Percentiles rank a stretch among this genome's conserved stretches.
Conservation (phyloP, 2,888 invertebrate genomes). For the Drosophila emarginata region DNA sequence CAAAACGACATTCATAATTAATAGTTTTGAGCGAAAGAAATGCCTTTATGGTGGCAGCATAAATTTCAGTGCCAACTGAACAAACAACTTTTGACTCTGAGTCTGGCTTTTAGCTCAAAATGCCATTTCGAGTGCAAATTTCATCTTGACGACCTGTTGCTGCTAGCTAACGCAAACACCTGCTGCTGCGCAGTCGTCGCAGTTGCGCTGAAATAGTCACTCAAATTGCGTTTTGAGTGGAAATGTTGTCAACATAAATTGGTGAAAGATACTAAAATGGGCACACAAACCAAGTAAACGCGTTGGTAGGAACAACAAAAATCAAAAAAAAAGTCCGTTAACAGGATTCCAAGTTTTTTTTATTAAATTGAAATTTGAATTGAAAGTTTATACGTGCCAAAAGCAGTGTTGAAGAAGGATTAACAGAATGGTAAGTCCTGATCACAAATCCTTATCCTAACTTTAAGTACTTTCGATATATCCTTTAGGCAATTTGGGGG, state of each 20-base stretch:
- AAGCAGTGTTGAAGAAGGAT: not conserved
- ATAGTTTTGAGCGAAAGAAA: conserved; percentile 50
- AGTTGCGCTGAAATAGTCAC: conserved; percentile 46
- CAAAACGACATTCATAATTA: conserved; percentile 57
- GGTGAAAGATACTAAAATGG: conserved; percentile 73
- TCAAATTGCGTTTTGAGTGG: conserved; percentile 78
- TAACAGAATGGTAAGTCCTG: conserved; percentile 56
- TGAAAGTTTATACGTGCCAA: not conserved
- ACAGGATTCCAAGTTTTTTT: conserved; percentile 15
- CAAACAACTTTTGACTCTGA: conserved; percentile 41
- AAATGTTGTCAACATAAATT: conserved; percentile 72
- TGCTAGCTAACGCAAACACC: not conserved
- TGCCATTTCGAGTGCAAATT: conserved; percentile 47
- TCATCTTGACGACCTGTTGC: not conserved
- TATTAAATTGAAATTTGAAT: conserved; percentile 17
- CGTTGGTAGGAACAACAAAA: conserved; percentile 44
- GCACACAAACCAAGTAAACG: conserved; percentile 65
- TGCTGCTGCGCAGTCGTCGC: conserved; percentile 22
- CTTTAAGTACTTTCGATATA: not conserved
- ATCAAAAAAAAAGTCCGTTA: conserved; percentile 25
- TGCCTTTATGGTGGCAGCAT: conserved; percentile 45
- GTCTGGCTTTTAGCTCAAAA: conserved; percentile 58
- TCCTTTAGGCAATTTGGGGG: not conserved
- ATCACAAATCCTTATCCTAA: not conserved
- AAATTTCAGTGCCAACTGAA: conserved; percentile 46